phyloP scores from a whole-genome alignment of 2,113 vertebrate species.

The Orientallactaga bullata region DNA sequence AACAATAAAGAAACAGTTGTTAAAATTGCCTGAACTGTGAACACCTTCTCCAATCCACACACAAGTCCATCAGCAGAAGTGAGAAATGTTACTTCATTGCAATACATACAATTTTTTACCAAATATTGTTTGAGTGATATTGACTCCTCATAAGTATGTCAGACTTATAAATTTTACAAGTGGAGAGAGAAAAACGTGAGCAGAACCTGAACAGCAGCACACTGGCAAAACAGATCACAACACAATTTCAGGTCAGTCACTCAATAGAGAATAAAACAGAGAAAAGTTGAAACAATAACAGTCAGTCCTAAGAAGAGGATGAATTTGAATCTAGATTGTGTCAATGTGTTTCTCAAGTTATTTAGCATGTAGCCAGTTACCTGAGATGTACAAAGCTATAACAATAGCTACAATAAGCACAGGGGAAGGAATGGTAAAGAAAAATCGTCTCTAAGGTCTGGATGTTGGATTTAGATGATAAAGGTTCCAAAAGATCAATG shows the following conservation, averaged over 20 bases:
- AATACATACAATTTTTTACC: neutral
- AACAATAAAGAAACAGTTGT: too few species aligned
- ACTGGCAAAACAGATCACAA: neutral
- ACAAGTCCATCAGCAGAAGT: neutral
- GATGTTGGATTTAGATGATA: neutral
- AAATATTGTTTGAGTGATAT: neutral
- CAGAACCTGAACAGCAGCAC: neutral
- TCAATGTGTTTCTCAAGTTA: neutral
- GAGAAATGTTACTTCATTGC: neutral
- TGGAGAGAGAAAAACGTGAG: neutral
- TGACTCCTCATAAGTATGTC: neutral
- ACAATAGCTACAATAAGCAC: neutral
- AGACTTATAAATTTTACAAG: neutral
- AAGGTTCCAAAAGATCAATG: neutral
- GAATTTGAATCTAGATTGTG: constrained; percentile 9
- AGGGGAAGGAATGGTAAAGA: neutral
- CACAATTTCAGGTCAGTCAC: neutral
- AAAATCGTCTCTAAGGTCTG: neutral
- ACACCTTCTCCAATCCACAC: neutral
- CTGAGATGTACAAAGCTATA: neutral
- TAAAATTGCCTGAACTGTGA: neutral
- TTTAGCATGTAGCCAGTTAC: neutral
- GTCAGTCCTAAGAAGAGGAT: neutral
- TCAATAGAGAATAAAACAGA: neutral
- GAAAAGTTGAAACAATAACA: neutral